Evolutionary conservation across 2,113 vertebrate genomes (phyloP).

Genomic region (Propithecus coquereli): DNA sequence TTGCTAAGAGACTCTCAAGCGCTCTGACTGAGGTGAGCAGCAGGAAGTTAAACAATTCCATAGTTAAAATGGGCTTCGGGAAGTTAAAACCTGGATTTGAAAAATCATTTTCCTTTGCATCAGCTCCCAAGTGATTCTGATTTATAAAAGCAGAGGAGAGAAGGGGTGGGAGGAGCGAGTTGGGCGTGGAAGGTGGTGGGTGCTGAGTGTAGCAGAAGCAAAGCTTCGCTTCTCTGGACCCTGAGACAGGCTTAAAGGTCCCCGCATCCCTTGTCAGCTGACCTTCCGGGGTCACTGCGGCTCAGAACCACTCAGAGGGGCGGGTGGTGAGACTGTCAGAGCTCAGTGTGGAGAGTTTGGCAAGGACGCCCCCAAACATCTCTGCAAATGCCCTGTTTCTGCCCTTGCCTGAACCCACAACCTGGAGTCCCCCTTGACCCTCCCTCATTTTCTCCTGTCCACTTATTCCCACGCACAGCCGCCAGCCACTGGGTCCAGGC

Average conservation of each 20-base stretch:
- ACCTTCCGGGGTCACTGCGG: neutral
- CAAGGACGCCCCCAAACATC: neutral
- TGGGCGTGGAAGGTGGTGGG: neutral
- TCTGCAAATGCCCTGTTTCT: neutral
- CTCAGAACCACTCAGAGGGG: neutral
- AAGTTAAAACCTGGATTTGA: neutral
- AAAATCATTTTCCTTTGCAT: neutral
- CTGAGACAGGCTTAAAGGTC: neutral
- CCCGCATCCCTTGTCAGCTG: neutral
- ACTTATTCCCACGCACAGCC: neutral
- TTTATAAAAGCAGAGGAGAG: neutral
- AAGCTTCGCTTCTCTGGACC: neutral
- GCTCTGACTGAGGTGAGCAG: neutral
- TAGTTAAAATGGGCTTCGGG: neutral
- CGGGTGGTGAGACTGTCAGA: neutral
- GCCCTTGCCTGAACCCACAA: neutral
- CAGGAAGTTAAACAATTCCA: neutral
- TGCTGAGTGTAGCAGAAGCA: neutral
- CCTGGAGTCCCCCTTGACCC: neutral
- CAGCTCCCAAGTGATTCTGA: neutral
- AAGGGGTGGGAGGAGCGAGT: neutral
- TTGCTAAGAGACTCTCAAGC: neutral
- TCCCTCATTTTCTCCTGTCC: neutral
- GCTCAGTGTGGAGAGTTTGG: neutral
- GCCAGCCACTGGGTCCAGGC: neutral